A percentile compares a stretch with the other conserved stretches of the same genome.
phyloP scores from a whole-genome alignment of 2,797 vertebrate genomes.

The Rachycentron canadum region DNA sequence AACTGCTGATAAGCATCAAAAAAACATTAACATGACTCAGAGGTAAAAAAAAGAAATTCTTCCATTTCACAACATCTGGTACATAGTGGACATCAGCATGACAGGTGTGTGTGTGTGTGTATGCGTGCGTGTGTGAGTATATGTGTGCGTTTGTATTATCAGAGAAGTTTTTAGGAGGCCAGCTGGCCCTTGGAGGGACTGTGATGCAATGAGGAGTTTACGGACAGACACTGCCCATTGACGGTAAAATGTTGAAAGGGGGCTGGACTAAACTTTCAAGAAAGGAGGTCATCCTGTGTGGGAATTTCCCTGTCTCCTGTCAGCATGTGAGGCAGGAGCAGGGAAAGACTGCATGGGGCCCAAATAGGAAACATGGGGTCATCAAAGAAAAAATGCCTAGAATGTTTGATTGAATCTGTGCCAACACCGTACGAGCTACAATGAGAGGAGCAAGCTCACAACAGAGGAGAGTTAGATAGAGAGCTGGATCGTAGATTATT shows the following conservation, averaged over 20 bases:
- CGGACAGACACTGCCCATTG: constrained; percentile 84
- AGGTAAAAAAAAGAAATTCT: constrained; percentile 40
- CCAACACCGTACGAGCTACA: constrained; percentile 34
- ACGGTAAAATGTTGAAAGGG: constrained; percentile 83
- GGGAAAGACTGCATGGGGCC: constrained; percentile 47
- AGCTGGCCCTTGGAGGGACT: constrained; percentile 50
- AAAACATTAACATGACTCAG: constrained; percentile 45
- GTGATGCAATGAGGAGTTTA: constrained; percentile 85
- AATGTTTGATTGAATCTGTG: constrained; percentile 61
- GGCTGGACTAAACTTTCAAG: constrained; percentile 77
- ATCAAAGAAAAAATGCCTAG: constrained; percentile 68
- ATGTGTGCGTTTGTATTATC: constrained; percentile 57
- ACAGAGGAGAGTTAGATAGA: too few species aligned
- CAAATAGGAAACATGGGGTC: constrained; percentile 59
- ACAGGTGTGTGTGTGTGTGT: constrained; percentile 54
- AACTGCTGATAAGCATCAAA: neutral
- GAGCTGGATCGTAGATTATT: neutral
- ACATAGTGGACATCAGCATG: constrained; percentile 49
- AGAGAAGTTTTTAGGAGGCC: constrained; percentile 69
- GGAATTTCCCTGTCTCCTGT: constrained; percentile 82
- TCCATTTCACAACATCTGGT: constrained; percentile 63
- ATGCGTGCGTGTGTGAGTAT: constrained; percentile 38
- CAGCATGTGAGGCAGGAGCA: constrained; percentile 58
- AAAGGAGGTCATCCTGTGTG: constrained; percentile 81
- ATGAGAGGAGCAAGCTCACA: neutral